Evolutionary conservation across 2,797 vertebrate species (phyloP), one percentile per base, ranked within the genome.

Genomic region (Linurgus olivaceus): DNA sequence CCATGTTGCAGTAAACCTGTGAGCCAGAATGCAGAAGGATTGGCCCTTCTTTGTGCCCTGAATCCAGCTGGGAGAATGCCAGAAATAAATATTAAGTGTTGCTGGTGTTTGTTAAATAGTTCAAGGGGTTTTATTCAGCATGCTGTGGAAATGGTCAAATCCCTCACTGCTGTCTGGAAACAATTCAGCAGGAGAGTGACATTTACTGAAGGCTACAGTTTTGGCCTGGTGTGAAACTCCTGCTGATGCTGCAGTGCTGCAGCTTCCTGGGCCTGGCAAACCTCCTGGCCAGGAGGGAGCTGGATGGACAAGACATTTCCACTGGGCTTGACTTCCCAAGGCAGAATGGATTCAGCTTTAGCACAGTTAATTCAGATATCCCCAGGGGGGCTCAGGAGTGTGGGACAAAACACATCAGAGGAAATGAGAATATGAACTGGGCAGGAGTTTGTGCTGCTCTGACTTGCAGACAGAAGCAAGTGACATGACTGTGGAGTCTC

Each of bases 121-220:
- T 92, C 47, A 68, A 67, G 55, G 2, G 0, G 70, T 81, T 70
- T 90, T 91, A 88, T 20, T 86, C 89, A 94, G 48, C 66, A 33
- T 90, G 29, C 89, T 91, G 75, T 95, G 75, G 94, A 95, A 96
- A 89, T 75, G 75, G 89, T 81, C 79, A 95, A 78, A 95, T 94
- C 89, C 70, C 75, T 90, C 91, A 75, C 7, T 80, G 66, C 72
- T 91, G 65, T 73, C 87, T 94, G 94, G 92, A 91, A 91, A 25
- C 0, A 12, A 73, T 94, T 94, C 66, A 76, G 50, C 81, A 23
- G 26, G 82, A 77, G 68, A 94, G 80, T 81, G 94, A 58, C 82
- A 55, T 91, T 94, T 58, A 88, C 50, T 91, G 89, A 89, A 45
- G 4, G 11, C 65, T 89, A 19, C 70, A 71, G 54, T 61, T 82